Evolutionary conservation across 2,113 vertebrate genomes (phyloP).

Genomic region (Phalacrocorax brasilianus): DNA sequence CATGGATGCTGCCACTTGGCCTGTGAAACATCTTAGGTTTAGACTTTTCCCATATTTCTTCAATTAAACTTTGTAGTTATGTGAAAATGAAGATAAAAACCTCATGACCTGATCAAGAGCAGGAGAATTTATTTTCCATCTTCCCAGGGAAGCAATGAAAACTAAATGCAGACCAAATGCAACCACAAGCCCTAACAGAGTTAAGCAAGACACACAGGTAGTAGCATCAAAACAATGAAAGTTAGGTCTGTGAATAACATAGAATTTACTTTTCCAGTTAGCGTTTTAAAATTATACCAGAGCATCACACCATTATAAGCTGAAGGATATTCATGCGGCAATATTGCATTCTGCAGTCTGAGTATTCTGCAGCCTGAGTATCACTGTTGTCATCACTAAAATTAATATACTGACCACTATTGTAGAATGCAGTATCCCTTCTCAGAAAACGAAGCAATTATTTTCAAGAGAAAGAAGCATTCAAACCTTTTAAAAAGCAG

Average conservation of each 20-base stretch:
- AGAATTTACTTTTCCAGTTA: neutral
- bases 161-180: neutral
- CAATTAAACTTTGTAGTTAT: neutral
- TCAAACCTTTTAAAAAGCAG: neutral
- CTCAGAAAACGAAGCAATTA: neutral
- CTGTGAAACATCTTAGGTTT: neutral
- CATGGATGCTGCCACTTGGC: neutral
- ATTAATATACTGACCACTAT: neutral
- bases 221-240: neutral
- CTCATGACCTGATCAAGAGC: neutral
- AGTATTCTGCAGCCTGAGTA: neutral
- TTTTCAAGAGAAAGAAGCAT: neutral
- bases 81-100: neutral
- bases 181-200: neutral
- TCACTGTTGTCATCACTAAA: neutral
- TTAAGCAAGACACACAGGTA: neutral
- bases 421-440: neutral
- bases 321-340: neutral
- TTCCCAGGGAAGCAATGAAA: neutral
- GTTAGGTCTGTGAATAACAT: neutral
- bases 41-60: neutral
- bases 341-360: neutral
- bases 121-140: neutral
- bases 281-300: neutral
- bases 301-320: neutral